Percentiles rank a stretch among this genome's conserved stretches.
Conservation (phyloP, 1,140 invertebrate species). For the Zeugodacus cucurbitae region DNA sequence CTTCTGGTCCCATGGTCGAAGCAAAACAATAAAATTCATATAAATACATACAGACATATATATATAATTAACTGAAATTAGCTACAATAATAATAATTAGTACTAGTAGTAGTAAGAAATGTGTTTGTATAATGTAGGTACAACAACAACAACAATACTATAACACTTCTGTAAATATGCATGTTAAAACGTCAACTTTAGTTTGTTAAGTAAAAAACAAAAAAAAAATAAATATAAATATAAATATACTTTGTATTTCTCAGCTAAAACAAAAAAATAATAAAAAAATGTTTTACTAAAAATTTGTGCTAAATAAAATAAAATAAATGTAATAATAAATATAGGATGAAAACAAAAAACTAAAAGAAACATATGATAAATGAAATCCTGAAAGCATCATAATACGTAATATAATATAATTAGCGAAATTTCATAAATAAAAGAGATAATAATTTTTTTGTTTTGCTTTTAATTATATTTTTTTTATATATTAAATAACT, state of each 20-base stretch:
- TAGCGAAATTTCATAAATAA: neutral
- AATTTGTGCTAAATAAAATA: neutral
- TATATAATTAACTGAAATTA: neutral
- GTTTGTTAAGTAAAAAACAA: neutral
- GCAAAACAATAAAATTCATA: neutral
- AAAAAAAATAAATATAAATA: neutral
- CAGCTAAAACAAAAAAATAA: neutral
- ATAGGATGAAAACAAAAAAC: neutral
- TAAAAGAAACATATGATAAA: neutral
- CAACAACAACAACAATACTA: neutral
- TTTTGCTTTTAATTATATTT: neutral
- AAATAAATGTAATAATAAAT: neutral
- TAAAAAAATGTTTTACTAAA: neutral
- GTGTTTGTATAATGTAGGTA: neutral
- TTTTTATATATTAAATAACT: neutral
- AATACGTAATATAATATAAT: constrained; percentile 7
- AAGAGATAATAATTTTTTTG: neutral
- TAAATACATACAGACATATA: neutral
- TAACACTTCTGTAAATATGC: neutral
- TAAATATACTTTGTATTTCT: neutral
- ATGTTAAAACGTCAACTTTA: neutral
- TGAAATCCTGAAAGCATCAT: neutral
- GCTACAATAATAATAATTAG: neutral
- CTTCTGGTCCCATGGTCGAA: neutral
- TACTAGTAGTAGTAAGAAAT: neutral